Percentiles rank a stretch among this genome's conserved stretches.
These are phyloP conservation scores for Timema cristinae DNA, from an alignment of 2,888 invertebrate species.

Conservation along the genomic window DNA sequence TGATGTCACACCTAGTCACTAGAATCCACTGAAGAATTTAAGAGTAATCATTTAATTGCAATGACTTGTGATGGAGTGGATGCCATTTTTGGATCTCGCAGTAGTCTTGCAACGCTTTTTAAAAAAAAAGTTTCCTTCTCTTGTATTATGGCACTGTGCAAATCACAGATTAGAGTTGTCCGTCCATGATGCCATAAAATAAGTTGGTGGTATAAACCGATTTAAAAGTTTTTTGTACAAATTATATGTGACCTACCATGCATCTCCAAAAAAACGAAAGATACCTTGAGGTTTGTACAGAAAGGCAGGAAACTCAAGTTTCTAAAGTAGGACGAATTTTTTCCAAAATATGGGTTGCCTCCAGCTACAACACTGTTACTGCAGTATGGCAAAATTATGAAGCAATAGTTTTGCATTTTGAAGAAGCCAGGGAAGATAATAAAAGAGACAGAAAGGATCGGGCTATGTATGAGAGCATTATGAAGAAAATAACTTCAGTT, in stretches of 20 bases:
- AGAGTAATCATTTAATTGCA: too few species aligned
- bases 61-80: too few species aligned
- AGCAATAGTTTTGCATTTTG: conserved; percentile 5
- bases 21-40: too few species aligned
- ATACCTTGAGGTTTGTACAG: neutral
- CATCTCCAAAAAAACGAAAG: conserved; percentile 6
- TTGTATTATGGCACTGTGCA: too few species aligned
- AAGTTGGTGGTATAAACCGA: conserved; percentile 1
- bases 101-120: too few species aligned
- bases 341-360: neutral
- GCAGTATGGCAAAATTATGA: neutral
- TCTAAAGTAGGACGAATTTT: neutral
- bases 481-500: too few species aligned
- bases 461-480: too few species aligned
- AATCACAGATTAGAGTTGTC: too few species aligned
- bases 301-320: neutral
- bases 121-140: too few species aligned
- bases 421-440: conserved; percentile 6
- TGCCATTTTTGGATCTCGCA: too few species aligned
- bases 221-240: conserved; percentile 1
- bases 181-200: neutral
- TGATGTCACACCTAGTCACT: too few species aligned
- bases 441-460: too few species aligned
- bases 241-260: neutral
- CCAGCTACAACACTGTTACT: conserved; percentile 1